Percentiles rank a stretch among this genome's conserved stretches.
Evolutionary conservation across 2,797 vertebrate species (phyloP).

Genomic region (Falco concolor): DNA sequence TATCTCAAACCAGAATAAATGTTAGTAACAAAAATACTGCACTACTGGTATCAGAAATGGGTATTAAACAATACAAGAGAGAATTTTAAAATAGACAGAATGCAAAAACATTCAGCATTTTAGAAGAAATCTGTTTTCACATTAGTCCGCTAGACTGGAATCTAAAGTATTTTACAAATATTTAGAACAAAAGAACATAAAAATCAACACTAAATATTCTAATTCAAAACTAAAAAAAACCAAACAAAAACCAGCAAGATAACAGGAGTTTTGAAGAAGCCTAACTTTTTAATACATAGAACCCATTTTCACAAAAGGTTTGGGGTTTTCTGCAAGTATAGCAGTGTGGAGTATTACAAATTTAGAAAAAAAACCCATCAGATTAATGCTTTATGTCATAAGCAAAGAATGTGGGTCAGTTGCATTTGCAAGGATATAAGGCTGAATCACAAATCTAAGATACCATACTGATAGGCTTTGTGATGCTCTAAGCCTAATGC

Average conservation of each 20-base stretch:
- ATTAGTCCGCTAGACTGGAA: neutral
- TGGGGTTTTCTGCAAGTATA: neutral
- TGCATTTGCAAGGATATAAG: neutral
- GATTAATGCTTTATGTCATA: neutral
- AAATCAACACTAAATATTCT: neutral
- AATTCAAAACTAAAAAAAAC: neutral
- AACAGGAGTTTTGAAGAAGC: neutral
- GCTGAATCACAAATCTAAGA: constrained; percentile 1
- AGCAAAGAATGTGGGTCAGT: constrained; percentile 15
- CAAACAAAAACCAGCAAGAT: neutral
- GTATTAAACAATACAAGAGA: neutral
- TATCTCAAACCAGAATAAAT: neutral
- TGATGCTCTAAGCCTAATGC: neutral
- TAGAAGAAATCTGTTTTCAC: neutral
- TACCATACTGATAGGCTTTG: neutral
- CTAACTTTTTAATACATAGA: neutral
- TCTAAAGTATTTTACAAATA: neutral
- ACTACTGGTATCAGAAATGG: neutral
- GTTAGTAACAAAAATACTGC: neutral
- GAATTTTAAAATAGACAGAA: neutral
- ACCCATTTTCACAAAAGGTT: neutral
- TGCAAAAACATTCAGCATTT: neutral
- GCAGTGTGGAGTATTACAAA: neutral
- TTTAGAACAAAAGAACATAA: neutral
- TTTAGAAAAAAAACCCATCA: neutral